Percentiles rank a stretch among this genome's conserved stretches.
Conservation (phyloP, 2,888 invertebrate genomes). For the Xestobium rufovillosum region DNA sequence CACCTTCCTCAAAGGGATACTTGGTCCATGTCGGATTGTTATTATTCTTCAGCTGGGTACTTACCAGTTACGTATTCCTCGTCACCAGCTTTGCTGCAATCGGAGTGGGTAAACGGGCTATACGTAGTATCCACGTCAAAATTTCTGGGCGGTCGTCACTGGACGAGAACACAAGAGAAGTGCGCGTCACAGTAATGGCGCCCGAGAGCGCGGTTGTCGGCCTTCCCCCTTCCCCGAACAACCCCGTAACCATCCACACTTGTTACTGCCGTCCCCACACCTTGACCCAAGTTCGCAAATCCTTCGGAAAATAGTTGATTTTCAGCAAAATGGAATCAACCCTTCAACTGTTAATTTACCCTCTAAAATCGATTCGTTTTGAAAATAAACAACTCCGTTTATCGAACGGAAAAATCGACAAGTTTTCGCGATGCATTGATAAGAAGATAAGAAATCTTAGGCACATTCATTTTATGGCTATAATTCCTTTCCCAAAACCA, state of each 20-base stretch:
- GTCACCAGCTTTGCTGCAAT: conserved; percentile 90
- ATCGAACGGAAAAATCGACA: neutral
- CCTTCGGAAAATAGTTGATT: neutral
- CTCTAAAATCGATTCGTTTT: neutral
- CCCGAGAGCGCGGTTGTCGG: conserved; percentile 46
- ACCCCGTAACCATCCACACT: neutral
- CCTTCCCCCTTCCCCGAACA: conserved; percentile 11
- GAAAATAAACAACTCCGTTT: conserved; percentile 3
- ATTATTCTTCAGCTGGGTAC: conserved; percentile 62
- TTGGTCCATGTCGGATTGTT: conserved; percentile 50
- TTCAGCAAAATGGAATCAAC: too few relatives aligned
- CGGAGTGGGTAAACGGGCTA: conserved; percentile 88
- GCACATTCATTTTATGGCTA: too few relatives aligned
- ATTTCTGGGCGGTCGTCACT: conserved; percentile 79
- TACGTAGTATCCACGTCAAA: conserved; percentile 92
- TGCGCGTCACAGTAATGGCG: conserved; percentile 73
- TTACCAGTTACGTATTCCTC: conserved; percentile 92
- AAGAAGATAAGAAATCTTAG: neutral
- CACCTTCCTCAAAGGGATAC: conserved; percentile 34
- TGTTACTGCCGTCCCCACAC: neutral
- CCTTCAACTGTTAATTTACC: neutral
- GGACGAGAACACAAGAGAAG: conserved; percentile 66
- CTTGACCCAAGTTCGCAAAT: conserved; percentile 1
- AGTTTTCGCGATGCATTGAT: neutral
- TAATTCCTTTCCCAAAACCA: too few relatives aligned